These are phyloP conservation scores for Bibio marci DNA, from an alignment of 2,888 invertebrate species.

Conservation along the genomic window DNA sequence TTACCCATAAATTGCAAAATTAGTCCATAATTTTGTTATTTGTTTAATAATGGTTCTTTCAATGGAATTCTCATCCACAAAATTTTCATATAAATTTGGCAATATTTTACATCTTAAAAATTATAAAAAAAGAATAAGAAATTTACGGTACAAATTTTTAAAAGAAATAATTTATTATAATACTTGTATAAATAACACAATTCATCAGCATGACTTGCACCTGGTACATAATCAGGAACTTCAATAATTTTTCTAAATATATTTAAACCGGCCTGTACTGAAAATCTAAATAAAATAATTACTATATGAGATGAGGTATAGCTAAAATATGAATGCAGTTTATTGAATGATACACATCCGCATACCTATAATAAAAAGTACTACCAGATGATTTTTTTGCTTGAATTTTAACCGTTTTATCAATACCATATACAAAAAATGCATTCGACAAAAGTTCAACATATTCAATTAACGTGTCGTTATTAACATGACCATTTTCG, in stretches of 20 bases:
- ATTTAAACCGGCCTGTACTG: neutral
- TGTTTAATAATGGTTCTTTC: no score
- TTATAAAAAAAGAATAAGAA: no score
- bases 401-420: neutral
- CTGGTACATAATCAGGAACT: neutral
- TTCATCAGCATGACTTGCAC: conserved; percentile 4
- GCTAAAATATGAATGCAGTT: no score
- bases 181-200: conserved; percentile 1
- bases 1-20: no score
- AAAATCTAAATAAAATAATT: neutral
- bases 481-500: neutral
- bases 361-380: conserved; percentile 1
- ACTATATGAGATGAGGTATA: neutral
- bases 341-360: no score
- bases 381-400: neutral
- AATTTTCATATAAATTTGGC: no score
- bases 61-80: neutral
- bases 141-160: no score
- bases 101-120: no score
- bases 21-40: no score
- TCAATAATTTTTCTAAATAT: no score
- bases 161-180: no score
- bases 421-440: neutral
- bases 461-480: neutral
- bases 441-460: neutral